Conservation (phyloP, 35 echinoderm and acorn worm genomes). For the Chiridota heheva region DNA sequence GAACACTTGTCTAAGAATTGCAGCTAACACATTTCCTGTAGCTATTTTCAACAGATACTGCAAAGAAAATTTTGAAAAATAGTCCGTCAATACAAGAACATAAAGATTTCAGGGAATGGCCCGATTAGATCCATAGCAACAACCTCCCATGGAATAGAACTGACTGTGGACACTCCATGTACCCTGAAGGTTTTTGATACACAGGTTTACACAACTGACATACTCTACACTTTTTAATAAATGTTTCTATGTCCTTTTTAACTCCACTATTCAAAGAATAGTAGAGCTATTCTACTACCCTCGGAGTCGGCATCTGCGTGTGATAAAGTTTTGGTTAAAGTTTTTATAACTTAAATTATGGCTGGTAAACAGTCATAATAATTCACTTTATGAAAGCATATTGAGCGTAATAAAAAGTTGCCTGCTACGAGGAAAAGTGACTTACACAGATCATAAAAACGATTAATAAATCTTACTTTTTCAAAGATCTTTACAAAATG, state of each 20-base stretch:
- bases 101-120: background rate
- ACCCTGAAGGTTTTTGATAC: background rate
- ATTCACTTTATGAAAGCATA: too few relatives aligned
- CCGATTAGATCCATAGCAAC: background rate
- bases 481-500: too few relatives aligned
- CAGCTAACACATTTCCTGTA: constrained; percentile 4
- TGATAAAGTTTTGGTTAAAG: too few relatives aligned
- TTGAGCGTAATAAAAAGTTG: too few relatives aligned
- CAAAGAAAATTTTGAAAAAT: background rate
- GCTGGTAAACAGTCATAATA: too few relatives aligned
- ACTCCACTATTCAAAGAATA: too few relatives aligned
- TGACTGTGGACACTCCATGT: background rate
- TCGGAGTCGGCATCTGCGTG: too few relatives aligned
- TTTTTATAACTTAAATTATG: too few relatives aligned
- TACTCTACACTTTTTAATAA: background rate
- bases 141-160: background rate
- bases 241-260: background rate
- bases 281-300: too few relatives aligned
- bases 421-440: too few relatives aligned
- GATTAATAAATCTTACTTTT: too few relatives aligned
- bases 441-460: too few relatives aligned
- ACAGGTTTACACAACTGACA: background rate
- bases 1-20: background rate
- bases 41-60: background rate
- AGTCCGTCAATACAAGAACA: background rate